A percentile compares a stretch with the other conserved stretches of the same genome.
Evolutionary conservation across 2,888 invertebrate genomes (phyloP).

Genomic region (Auanema freiburgensis): DNA sequence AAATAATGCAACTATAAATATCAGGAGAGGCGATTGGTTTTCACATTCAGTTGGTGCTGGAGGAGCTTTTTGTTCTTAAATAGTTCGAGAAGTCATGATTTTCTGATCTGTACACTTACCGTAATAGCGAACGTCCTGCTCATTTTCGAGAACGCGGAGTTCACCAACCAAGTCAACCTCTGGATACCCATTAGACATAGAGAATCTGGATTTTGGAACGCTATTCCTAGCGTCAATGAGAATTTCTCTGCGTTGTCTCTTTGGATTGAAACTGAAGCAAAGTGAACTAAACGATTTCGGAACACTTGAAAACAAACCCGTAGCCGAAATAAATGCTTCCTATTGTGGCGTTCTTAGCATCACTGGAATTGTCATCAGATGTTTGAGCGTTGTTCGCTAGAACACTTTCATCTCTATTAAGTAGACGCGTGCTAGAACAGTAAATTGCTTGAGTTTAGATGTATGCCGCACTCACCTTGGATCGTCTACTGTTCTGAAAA

Average conservation of each 20-base stretch:
- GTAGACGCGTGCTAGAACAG: not conserved
- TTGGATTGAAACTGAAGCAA: not conserved
- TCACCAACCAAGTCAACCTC: conserved; percentile 55
- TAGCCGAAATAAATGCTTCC: conserved; percentile 35
- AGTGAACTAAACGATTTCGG: not conserved
- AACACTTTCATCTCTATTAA: too few relatives aligned
- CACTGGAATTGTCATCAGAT: conserved; percentile 18
- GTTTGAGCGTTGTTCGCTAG: conserved; percentile 12
- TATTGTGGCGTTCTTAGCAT: conserved; percentile 26
- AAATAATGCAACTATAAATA: conserved; percentile 7
- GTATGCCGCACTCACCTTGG: not conserved
- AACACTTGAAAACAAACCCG: conserved; percentile 17
- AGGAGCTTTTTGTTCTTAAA: too few relatives aligned
- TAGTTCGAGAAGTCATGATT: not conserved
- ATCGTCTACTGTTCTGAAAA: conserved; percentile 9
- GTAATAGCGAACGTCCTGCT: conserved; percentile 55
- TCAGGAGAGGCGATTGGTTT: conserved; percentile 7
- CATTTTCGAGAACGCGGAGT: conserved; percentile 57
- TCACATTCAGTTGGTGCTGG: conserved; percentile 7
- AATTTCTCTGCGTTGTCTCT: not conserved
- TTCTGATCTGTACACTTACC: conserved; percentile 25
- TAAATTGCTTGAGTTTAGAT: not conserved
- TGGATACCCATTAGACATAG: conserved; percentile 37
- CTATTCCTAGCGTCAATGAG: not conserved
- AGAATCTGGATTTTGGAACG: conserved; percentile 7